Base-by-base conservation (phyloP, 2,797 vertebrate species). In the Gila robusta region DNA sequence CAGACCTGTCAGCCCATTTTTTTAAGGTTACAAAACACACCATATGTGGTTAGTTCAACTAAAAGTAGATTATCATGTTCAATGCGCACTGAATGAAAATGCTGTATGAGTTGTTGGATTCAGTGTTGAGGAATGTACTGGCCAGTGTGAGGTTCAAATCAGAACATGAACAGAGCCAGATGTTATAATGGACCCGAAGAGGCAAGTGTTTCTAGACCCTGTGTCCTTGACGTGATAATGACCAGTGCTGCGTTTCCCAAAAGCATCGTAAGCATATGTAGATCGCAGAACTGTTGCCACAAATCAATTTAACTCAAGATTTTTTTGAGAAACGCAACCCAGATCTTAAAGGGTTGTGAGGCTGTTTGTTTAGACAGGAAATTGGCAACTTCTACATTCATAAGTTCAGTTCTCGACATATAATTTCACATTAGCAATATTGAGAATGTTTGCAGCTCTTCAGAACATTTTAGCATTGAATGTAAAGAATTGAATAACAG, bases 111-210 rank as follows among this genome's bases (percentile, higher is more conserved):
- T 81, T 23, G 39, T 69, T 76, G 41, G 56, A 67, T 52, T 54
- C 8, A 77, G 17, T 23, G 26, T 37, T 54, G 35, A 70, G 66
- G 70, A 85, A 49, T 66, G 76, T 86, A 41, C n/a, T 62, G 81
- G 81, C 59, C 79, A 37, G 49, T 52, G 11, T 78, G 52, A 41
- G 52, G 74, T 76, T 70, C 66, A 79, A 64, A 71, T 66, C n/a
- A 35, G 67, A 49, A 39, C 86, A 79, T 26, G 32, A 69, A 67
- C 67, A 80, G 69, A 56, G n/a, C 41, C 54, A 78, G n/a, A 47
- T 28, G 28, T 84, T 70, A 39, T 88, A 88, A 89, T 85, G 90
- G 89, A 92, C 93, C 94, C 93, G 92, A 95, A 92, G 93, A 90
- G 82, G 89, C 85, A 49, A 82, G 85, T 82, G 23, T 82, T 87